Conservation (phyloP, 2,797 vertebrate species). For the Coregonus suidteri region DNA sequence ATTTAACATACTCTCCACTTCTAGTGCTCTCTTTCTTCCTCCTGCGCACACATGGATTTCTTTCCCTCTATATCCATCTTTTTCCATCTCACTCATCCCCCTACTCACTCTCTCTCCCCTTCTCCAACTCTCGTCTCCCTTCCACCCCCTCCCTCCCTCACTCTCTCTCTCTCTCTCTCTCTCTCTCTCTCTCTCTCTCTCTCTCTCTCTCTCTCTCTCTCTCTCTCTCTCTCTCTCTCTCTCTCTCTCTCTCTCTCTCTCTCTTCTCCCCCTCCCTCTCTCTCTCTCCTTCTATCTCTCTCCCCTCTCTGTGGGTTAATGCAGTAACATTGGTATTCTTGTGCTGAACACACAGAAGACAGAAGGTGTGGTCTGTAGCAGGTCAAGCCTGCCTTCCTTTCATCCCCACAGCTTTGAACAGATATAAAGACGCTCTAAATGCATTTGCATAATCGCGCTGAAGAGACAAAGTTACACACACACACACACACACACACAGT, state of each 20-base stretch:
- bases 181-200: neutral
- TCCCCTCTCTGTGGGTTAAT: conserved; percentile 51
- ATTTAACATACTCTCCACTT: neutral
- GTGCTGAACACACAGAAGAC: conserved; percentile 55
- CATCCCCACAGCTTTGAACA: conserved; percentile 69
- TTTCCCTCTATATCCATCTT: neutral
- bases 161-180: too few relatives aligned
- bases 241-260: conserved; percentile 15
- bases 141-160: neutral
- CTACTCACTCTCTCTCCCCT: too few relatives aligned
- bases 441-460: conserved; percentile 74
- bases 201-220: too few relatives aligned
- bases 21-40: neutral
- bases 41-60: neutral
- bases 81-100: neutral
- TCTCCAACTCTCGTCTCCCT: neutral
- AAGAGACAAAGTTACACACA: conserved; percentile 52
- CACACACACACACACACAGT: conserved; percentile 1
- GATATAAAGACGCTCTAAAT: conserved; percentile 73
- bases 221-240: conserved; percentile 40
- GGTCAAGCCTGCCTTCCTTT: conserved; percentile 71
- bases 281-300: neutral
- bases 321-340: conserved; percentile 66
- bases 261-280: conserved; percentile 47
- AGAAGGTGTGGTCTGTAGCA: conserved; percentile 59